Conservation (phyloP, 2,113 vertebrate species). For the Columba janthina region DNA sequence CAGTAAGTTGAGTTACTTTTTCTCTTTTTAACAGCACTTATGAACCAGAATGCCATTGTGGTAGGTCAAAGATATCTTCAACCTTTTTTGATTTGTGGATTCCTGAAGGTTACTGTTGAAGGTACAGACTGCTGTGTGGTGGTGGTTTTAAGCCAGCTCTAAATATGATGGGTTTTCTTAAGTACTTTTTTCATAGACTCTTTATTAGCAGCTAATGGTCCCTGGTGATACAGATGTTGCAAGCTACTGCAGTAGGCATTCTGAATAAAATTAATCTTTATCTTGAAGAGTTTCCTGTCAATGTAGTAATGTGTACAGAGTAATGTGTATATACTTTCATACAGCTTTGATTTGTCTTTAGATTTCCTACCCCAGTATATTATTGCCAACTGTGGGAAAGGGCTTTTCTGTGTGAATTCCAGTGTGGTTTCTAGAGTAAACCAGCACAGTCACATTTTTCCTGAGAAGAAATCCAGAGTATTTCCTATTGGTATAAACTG, state of each 20-base stretch:
- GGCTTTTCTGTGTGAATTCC: neutral
- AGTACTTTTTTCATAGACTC: neutral
- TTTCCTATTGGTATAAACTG: neutral
- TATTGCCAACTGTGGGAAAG: neutral
- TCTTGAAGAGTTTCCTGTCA: neutral
- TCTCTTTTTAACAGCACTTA: neutral
- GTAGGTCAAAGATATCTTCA: neutral
- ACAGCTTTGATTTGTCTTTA: neutral
- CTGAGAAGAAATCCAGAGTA: neutral
- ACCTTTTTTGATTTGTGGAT: neutral
- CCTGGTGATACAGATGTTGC: neutral
- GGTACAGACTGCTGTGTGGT: neutral
- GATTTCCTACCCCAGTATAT: neutral
- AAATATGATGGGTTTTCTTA: neutral
- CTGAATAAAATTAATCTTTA: neutral
- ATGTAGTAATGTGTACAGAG: neutral
- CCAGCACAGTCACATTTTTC: neutral
- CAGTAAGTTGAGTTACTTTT: neutral
- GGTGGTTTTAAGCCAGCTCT: neutral
- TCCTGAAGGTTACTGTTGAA: neutral
- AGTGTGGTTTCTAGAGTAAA: neutral
- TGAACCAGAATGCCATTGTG: neutral
- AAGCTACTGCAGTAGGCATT: neutral
- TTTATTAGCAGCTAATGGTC: neutral
- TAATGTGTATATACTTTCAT: neutral